Evolutionary conservation across 2,888 invertebrate species (phyloP).

Genomic region (Linyphia triangularis): DNA sequence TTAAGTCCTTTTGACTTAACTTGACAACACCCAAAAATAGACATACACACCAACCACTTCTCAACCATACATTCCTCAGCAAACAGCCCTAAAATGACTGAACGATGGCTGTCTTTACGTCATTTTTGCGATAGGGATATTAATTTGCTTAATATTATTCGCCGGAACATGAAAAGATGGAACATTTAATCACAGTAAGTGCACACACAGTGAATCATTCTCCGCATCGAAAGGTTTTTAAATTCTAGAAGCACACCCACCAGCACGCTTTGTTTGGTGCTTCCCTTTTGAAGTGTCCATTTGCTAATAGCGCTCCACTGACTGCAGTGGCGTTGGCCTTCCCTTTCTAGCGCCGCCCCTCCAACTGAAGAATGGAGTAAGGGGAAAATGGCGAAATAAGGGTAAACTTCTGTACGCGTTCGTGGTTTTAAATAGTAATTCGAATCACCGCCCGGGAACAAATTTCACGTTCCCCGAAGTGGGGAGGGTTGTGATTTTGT

Average conservation of each 20-base stretch:
- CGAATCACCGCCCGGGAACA: constrained; percentile 10
- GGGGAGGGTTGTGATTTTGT: not conserved
- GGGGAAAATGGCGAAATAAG: constrained; percentile 8
- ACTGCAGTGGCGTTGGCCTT: constrained; percentile 15
- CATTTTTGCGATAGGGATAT: constrained; percentile 11
- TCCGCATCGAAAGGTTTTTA: constrained; percentile 61
- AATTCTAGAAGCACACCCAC: constrained; percentile 23
- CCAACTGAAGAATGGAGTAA: not conserved
- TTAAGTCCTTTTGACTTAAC: no score
- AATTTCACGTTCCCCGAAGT: not conserved
- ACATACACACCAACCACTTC: not conserved
- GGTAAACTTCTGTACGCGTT: constrained; percentile 27
- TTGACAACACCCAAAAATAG: not conserved
- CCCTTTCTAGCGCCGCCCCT: not conserved
- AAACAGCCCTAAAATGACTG: not conserved
- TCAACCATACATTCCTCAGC: not conserved
- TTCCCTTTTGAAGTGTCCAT: constrained; percentile 53
- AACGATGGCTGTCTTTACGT: not conserved
- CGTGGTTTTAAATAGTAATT: constrained; percentile 61
- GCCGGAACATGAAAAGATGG: not conserved
- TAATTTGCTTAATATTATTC: constrained; percentile 66
- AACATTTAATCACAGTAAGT: constrained; percentile 71
- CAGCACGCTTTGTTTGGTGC: constrained; percentile 39
- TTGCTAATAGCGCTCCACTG: constrained; percentile 54
- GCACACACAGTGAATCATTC: constrained; percentile 60